Conservation (phyloP, 2,797 vertebrate species). For the Eidolon dupreanum region DNA sequence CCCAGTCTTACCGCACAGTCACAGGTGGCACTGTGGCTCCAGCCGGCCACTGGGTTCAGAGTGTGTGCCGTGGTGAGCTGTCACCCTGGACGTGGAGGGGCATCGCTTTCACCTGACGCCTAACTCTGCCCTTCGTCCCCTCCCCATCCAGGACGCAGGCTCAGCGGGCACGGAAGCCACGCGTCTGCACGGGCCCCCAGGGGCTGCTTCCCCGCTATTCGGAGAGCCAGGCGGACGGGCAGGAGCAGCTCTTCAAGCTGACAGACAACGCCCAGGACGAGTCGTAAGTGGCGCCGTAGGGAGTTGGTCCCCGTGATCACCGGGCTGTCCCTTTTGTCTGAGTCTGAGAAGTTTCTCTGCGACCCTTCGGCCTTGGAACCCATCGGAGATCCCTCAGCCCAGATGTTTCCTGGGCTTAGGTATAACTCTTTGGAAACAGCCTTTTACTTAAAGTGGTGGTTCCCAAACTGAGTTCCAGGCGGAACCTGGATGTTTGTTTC, state of each 20-base stretch:
- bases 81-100: background rate
- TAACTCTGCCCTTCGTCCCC: background rate
- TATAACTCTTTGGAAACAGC: background rate
- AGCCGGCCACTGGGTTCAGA: background rate
- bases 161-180: slow-evolving; percentile 92
- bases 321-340: background rate
- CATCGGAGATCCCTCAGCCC: background rate
- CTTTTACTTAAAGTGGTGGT: background rate
- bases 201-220: slow-evolving; percentile 94
- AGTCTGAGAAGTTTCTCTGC: background rate
- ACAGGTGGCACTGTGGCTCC: accelerated
- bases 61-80: background rate
- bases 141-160: slow-evolving; percentile 87
- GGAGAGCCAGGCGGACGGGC: slow-evolving; percentile 93
- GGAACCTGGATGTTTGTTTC: background rate
- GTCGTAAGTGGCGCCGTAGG: slow-evolving; percentile 90
- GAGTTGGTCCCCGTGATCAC: background rate
- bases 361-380: background rate
- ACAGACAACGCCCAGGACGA: slow-evolving; percentile 97
- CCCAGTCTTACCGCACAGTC: background rate
- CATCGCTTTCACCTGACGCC: background rate
- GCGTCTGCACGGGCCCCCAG: slow-evolving; percentile 95
- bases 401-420: background rate
- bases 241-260: slow-evolving; percentile 96
- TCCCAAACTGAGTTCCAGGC: background rate